Evolutionary conservation across 2,888 invertebrate genomes (phyloP).

Genomic region (Coleophora flavipennella): DNA sequence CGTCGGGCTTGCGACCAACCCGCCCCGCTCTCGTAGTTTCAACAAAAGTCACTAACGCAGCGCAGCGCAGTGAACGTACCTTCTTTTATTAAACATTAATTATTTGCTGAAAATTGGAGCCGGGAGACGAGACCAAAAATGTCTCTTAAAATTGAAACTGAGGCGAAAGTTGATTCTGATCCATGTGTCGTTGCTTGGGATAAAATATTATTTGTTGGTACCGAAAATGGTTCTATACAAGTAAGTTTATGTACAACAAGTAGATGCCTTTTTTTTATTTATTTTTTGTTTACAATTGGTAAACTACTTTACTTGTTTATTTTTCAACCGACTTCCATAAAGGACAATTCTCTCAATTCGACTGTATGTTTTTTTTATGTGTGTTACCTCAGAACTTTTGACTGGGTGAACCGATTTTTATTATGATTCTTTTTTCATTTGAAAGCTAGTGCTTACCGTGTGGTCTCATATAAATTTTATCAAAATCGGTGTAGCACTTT

Average conservation of each 20-base stretch:
- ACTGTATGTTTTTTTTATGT: too few species aligned
- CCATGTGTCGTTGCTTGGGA: slow-evolving; percentile 54
- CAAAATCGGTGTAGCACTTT: too few species aligned
- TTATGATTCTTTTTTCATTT: too few species aligned
- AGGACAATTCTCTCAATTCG: too few species aligned
- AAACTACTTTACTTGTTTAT: too few species aligned
- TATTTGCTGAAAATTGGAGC: slow-evolving; percentile 3
- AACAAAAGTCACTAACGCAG: slow-evolving; percentile 15
- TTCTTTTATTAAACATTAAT: slow-evolving; percentile 2
- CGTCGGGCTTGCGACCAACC: slow-evolving; percentile 17
- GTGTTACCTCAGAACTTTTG: too few species aligned
- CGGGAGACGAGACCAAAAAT: slow-evolving; percentile 24
- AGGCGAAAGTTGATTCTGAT: slow-evolving; percentile 46
- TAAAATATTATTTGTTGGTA: slow-evolving; percentile 45
- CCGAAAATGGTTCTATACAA: slow-evolving; percentile 49
- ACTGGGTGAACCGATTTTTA: too few species aligned
- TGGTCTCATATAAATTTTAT: too few species aligned
- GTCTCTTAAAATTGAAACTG: slow-evolving; percentile 42
- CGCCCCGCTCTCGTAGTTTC: slow-evolving; percentile 22
- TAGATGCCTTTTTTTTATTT: not conserved
- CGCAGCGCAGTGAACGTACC: too few species aligned
- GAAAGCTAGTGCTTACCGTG: too few species aligned
- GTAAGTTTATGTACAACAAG: slow-evolving; percentile 29
- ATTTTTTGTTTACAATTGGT: too few species aligned
- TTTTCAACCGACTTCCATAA: too few species aligned